A percentile compares a stretch with the other conserved stretches of the same genome.
Conservation (phyloP, 2,113 vertebrate genomes). For the Gyps fulvus region DNA sequence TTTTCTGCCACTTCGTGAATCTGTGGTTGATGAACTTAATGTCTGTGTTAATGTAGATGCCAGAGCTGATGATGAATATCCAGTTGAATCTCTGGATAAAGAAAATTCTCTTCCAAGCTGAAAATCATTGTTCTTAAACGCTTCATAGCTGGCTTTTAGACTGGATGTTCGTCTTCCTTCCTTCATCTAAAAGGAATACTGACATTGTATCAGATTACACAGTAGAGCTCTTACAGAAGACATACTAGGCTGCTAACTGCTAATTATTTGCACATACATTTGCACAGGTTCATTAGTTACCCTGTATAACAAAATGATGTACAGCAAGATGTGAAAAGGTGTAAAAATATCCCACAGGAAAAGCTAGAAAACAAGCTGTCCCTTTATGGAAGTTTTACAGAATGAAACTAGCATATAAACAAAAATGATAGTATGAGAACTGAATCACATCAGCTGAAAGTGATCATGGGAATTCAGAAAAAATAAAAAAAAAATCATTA, state of each 20-base stretch:
- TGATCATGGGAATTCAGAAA: not conserved
- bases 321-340: not conserved
- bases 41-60: constrained; percentile 95
- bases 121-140: constrained; percentile 99
- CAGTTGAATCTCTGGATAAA: constrained; percentile 82
- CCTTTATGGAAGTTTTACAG: not conserved
- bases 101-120: constrained; percentile 91
- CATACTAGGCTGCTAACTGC: not conserved
- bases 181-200: constrained; percentile 87
- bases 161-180: constrained; percentile 95
- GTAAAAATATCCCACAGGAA: not conserved
- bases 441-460: not conserved
- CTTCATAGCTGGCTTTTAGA: constrained; percentile 96
- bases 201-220: not conserved
- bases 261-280: not conserved
- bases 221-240: not conserved
- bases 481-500: not conserved
- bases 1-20: constrained; percentile 92
- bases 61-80: constrained; percentile 91
- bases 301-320: not conserved
- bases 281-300: not conserved
- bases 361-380: not conserved
- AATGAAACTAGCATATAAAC: not conserved
- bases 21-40: constrained; percentile 81
- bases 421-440: not conserved